These are phyloP conservation scores for Latrodectus geometricus DNA, from an alignment of 1,140 invertebrate species.

Conservation along the genomic window DNA sequence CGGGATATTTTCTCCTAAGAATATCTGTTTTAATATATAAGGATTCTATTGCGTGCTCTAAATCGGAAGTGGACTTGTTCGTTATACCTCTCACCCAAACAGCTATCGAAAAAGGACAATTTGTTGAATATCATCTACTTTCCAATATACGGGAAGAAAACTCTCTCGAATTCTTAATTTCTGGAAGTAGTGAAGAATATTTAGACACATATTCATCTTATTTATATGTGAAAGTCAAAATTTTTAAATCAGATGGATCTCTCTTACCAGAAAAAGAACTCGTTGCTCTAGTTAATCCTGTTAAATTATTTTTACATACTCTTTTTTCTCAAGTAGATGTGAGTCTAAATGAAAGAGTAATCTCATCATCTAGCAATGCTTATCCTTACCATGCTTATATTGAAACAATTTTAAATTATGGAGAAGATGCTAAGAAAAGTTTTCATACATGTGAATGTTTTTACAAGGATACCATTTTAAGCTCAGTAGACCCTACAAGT, in stretches of 20 bases:
- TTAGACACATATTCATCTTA: not conserved
- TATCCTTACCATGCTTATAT: not conserved
- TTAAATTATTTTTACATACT: not conserved
- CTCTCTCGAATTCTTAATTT: not conserved
- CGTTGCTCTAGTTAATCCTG: not conserved
- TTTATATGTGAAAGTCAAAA: constrained; percentile 4
- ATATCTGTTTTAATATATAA: not conserved
- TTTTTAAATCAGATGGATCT: not conserved
- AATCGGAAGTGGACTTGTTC: constrained; percentile 3
- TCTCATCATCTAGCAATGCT: constrained; percentile 1
- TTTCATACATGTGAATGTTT: constrained; percentile 5
- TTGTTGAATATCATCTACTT: not conserved
- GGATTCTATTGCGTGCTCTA: not conserved
- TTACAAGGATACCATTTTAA: constrained; percentile 15
- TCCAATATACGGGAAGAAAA: not conserved
- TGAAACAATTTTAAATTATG: constrained; percentile 1
- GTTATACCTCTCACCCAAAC: not conserved
- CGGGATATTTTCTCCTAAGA: constrained; percentile 7
- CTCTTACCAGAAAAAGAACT: not conserved
- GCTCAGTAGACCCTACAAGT: not conserved
- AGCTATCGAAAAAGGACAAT: not conserved
- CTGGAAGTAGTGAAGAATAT: not conserved
- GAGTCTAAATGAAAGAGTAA: not conserved
- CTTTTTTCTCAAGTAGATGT: constrained; percentile 3
- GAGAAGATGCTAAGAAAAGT: not conserved